These are phyloP conservation scores for Octopus bimaculoides DNA, from an alignment of 1,140 invertebrate genomes.

Conservation along the genomic window DNA sequence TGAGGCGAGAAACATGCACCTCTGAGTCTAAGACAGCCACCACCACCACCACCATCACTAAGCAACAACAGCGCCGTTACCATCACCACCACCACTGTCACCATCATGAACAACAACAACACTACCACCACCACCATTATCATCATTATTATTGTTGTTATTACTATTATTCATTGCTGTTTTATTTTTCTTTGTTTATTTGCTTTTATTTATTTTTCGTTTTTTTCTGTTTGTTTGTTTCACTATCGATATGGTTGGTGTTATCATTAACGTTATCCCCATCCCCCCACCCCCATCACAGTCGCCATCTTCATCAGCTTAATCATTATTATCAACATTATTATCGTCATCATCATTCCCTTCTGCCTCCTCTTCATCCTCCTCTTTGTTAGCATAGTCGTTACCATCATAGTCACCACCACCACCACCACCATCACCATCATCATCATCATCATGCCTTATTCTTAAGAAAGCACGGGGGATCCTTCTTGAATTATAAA, in stretches of 20 bases:
- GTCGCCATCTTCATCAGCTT: background rate
- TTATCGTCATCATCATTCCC: conserved; percentile 20
- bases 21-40: too few species aligned
- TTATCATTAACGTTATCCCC: background rate
- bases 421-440: background rate
- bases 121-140: too few species aligned
- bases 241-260: background rate
- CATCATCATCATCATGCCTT: conserved; percentile 19
- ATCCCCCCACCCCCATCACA: background rate
- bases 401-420: conserved; percentile 6
- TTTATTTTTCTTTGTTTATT: too few species aligned
- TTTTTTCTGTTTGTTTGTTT: background rate
- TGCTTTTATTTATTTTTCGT: too few species aligned
- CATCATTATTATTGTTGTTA: too few species aligned
- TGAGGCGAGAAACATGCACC: too few species aligned
- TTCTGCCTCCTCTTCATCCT: conserved; percentile 17
- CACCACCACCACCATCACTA: too few species aligned
- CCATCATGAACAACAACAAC: too few species aligned
- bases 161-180: too few species aligned
- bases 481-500: too few species aligned
- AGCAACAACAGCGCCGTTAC: too few species aligned
- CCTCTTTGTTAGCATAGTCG: background rate
- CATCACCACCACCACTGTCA: too few species aligned
- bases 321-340: conserved; percentile 17
- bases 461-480: background rate